Evolutionary conservation across 1,140 invertebrate genomes (phyloP).

Genomic region (Tribolium castaneum): DNA sequence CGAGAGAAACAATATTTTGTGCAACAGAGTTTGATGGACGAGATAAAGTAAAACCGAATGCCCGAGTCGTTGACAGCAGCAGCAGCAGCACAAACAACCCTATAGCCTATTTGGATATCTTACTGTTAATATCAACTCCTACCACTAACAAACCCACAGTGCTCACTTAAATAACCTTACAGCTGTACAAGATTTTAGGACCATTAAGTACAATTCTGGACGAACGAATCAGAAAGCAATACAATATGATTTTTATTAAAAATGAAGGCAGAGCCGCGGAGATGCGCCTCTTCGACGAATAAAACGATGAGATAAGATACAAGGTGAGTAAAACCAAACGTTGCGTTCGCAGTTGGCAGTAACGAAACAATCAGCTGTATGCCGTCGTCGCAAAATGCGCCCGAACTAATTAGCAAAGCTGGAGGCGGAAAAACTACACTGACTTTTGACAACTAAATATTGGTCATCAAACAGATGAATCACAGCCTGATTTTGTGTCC

Average conservation of each 20-base stretch:
- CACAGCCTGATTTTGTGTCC: slow-evolving; percentile 65
- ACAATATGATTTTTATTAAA: neutral
- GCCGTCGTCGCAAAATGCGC: slow-evolving; percentile 42
- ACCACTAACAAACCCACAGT: slow-evolving; percentile 55
- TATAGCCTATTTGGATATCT: slow-evolving; percentile 51
- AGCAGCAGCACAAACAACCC: slow-evolving; percentile 54
- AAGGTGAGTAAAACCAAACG: slow-evolving; percentile 29
- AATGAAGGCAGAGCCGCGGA: slow-evolving; percentile 6
- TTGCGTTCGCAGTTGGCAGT: slow-evolving; percentile 48
- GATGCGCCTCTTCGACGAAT: neutral
- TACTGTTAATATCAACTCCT: slow-evolving; percentile 47
- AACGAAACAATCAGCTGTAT: slow-evolving; percentile 50
- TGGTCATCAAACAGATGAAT: slow-evolving; percentile 64
- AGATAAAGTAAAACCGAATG: slow-evolving; percentile 42
- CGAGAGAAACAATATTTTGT: slow-evolving; percentile 49
- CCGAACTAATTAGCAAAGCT: slow-evolving; percentile 46
- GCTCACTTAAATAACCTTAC: slow-evolving; percentile 50
- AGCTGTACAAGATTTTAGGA: slow-evolving; percentile 48
- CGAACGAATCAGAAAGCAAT: slow-evolving; percentile 47
- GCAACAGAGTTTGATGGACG: slow-evolving; percentile 42
- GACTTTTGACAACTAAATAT: slow-evolving; percentile 63
- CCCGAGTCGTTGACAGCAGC: slow-evolving; percentile 46
- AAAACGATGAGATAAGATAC: slow-evolving; percentile 35
- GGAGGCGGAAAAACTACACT: slow-evolving; percentile 56
- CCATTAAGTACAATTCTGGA: slow-evolving; percentile 54